phyloP scores from a whole-genome alignment of 2,797 vertebrate genomes.

The Pachyuromys duprasi region DNA sequence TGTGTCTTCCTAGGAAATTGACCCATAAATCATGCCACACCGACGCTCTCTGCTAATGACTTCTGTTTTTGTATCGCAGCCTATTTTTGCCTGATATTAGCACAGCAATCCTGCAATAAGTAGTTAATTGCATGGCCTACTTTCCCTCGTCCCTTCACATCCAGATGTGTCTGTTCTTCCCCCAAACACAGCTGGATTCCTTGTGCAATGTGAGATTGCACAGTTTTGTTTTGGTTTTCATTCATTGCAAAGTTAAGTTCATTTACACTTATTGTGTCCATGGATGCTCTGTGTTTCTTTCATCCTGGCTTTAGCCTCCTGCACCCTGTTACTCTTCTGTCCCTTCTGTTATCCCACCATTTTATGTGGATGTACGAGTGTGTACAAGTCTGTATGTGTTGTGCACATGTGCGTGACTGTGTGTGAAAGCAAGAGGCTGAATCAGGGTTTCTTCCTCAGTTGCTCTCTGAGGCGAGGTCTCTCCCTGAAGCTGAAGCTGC shows the following conservation, averaged over 20 bases:
- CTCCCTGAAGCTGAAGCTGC: background rate
- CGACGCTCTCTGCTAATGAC: slow-evolving; percentile 6
- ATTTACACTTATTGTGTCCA: background rate
- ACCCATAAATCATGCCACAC: background rate
- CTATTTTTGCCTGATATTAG: background rate
- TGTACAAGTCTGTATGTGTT: background rate
- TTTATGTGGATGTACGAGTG: too few relatives aligned
- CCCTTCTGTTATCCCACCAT: background rate
- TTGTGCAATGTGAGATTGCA: background rate
- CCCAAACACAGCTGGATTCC: background rate
- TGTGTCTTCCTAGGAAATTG: background rate
- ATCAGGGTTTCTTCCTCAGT: background rate
- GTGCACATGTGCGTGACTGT: background rate
- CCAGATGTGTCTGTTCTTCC: background rate
- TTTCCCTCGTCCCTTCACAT: background rate
- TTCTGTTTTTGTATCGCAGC: background rate
- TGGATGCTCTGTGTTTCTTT: background rate
- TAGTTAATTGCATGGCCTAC: background rate
- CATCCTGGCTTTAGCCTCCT: background rate
- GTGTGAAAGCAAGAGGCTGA: too few relatives aligned
- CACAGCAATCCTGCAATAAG: background rate
- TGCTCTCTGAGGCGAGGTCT: background rate
- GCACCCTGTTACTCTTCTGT: background rate
- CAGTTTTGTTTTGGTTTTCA: background rate
- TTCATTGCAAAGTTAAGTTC: background rate